Evolutionary conservation across 2,888 invertebrate species (phyloP), one percentile per base, ranked within the genome.

Genomic region (Oeneis ivallda): DNA sequence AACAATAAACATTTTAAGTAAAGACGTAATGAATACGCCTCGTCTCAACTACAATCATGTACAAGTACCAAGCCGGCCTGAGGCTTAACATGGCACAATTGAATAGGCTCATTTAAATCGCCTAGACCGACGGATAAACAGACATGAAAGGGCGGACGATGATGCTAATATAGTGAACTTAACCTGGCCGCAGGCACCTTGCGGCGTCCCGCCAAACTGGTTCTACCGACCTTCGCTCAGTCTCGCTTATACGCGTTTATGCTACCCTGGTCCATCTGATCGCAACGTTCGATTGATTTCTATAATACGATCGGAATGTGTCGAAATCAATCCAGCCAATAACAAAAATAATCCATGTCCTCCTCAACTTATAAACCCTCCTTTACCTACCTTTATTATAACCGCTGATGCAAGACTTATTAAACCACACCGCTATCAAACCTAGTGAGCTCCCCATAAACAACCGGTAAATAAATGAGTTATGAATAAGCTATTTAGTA

Each of bases 121-220:
- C 76, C 83, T 83, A 84, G 84, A 82, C 83, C 74, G 78, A 79
- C 79, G 85, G 89, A 89, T 89, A 89, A 89, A 86, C 79, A 80
- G 82, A 86, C 87, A 85, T 84, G 85, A 89, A 90, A 89, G 89
- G 88, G 88, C 87, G 81, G 82, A 80, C 86, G 89, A 86, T 85
- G 87, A 87, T 85, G 85, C 80, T 89, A 90, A 87, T 89, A 84
- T 84, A 86, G 83, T 84, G 88, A 86, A 88, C 86, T 89, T 88
- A 90, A 87, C 85, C 84, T 81, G 84, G 86, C 84, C 84, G 76
- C 77, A 82, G 85, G 88, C 91, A 90, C 90, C 89, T 91, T 90
- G 89, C 86, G 79, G 76, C 80, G 82, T 84, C 84, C 87, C 81
- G 82, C 81, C 81, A 87, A 91, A 92, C 91, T 85, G 89, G 91